Evolutionary conservation across 2,113 vertebrate genomes (phyloP).

Genomic region (Caranx ignobilis): DNA sequence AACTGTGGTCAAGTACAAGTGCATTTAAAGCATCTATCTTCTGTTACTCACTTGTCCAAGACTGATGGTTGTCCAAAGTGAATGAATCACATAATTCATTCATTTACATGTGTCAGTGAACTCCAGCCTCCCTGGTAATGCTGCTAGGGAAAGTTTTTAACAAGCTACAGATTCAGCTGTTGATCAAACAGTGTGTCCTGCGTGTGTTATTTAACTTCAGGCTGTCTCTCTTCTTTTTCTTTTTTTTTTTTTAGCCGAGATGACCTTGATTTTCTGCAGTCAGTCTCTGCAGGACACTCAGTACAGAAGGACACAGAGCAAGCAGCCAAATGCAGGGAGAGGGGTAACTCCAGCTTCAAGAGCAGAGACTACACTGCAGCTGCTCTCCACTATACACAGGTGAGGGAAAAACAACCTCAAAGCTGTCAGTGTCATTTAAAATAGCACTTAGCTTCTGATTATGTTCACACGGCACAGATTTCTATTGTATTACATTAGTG

Average conservation of each 20-base stretch:
- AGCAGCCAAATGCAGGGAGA: slow-evolving; percentile 84
- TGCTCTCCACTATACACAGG: slow-evolving; percentile 89
- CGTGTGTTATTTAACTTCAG: background rate
- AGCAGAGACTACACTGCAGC: slow-evolving; percentile 83
- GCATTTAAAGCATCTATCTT: background rate
- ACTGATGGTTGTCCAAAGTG: background rate
- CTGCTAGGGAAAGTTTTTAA: background rate
- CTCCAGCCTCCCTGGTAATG: background rate
- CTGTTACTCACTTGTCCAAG: too few relatives aligned
- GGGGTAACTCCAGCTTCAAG: slow-evolving; percentile 90
- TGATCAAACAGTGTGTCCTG: background rate
- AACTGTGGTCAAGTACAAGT: background rate
- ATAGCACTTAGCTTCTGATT: background rate
- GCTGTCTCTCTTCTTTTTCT: slow-evolving; percentile 14
- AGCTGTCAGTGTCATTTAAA: background rate
- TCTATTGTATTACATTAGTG: background rate
- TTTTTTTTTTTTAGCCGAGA: slow-evolving; percentile 56
- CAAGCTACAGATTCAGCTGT: background rate
- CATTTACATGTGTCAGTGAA: background rate
- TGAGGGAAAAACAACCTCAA: slow-evolving; percentile 10
- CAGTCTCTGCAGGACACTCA: slow-evolving; percentile 67
- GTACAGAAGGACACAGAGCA: slow-evolving; percentile 82
- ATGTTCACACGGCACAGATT: background rate
- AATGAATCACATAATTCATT: background rate
- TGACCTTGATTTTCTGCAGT: slow-evolving; percentile 80